Evolutionary conservation across 1,140 invertebrate genomes (phyloP).

Genomic region (Fopius arisanus): DNA sequence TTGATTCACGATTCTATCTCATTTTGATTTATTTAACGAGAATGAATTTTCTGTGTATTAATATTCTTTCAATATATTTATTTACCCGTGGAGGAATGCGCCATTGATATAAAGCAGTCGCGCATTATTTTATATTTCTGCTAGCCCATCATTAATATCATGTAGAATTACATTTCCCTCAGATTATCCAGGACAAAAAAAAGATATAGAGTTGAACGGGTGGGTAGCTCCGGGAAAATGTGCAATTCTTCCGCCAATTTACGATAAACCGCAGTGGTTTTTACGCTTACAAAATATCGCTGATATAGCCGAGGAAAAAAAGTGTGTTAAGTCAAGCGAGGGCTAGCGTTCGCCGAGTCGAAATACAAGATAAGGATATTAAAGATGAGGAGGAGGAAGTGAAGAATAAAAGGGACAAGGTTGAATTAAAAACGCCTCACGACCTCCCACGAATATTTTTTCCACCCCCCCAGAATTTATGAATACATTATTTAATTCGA

Average conservation of each 20-base stretch:
- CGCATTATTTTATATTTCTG: too few species aligned
- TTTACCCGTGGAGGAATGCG: too few species aligned
- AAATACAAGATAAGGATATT: conserved; percentile 7
- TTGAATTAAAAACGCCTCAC: conserved; percentile 2
- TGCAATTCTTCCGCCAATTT: conserved; percentile 9
- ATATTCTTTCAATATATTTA: too few species aligned
- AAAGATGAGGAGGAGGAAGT: conserved; percentile 1
- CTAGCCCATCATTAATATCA: too few species aligned
- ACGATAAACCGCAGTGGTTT: not conserved
- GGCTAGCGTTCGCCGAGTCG: not conserved
- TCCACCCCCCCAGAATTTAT: not conserved
- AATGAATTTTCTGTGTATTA: too few species aligned
- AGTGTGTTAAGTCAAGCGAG: conserved; percentile 6
- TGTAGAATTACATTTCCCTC: too few species aligned
- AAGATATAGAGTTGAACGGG: not conserved
- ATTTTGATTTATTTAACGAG: too few species aligned
- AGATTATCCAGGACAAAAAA: not conserved
- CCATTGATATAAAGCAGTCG: too few species aligned
- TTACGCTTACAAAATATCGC: not conserved
- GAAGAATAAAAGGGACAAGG: conserved; percentile 4
- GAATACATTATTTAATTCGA: conserved; percentile 10
- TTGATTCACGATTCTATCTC: too few species aligned
- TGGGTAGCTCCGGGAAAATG: not conserved
- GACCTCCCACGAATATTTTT: not conserved
- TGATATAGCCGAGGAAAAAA: not conserved